Evolutionary conservation across 2,888 invertebrate genomes (phyloP).

Genomic region (Rhorus exstirpatorius): DNA sequence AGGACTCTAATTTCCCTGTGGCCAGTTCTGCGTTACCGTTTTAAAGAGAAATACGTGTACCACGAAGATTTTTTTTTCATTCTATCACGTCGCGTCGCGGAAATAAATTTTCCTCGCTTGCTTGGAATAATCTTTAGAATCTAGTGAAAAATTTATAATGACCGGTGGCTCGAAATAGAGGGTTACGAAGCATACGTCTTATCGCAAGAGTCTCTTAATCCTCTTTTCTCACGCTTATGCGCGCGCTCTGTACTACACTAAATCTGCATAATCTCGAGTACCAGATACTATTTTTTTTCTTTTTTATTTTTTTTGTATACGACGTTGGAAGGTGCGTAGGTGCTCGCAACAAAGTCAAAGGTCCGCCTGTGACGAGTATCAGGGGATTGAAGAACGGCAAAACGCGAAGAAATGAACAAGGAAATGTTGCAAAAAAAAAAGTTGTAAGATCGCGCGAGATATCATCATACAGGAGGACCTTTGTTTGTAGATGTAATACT

Average conservation of each 20-base stretch:
- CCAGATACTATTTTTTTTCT: background rate
- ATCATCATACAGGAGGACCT: slow-evolving; percentile 10
- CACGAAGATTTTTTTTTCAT: too few relatives aligned
- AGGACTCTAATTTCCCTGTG: too few relatives aligned
- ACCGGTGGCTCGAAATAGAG: slow-evolving; percentile 1
- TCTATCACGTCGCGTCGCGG: background rate
- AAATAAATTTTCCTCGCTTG: background rate
- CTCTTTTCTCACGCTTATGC: slow-evolving; percentile 62
- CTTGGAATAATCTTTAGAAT: slow-evolving; percentile 37
- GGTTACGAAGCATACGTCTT: slow-evolving; percentile 19
- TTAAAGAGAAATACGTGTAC: too few relatives aligned
- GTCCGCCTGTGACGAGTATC: slow-evolving; percentile 14
- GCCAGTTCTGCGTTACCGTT: too few relatives aligned
- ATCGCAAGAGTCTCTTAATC: slow-evolving; percentile 52
- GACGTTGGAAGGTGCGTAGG: slow-evolving; percentile 7
- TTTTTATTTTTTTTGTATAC: slow-evolving; percentile 4
- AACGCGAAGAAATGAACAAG: background rate
- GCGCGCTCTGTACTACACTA: slow-evolving; percentile 4
- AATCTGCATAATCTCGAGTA: slow-evolving; percentile 21
- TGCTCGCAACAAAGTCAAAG: slow-evolving; percentile 34
- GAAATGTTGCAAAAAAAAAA: background rate
- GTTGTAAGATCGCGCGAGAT: background rate
- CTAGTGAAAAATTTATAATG: slow-evolving; percentile 57
- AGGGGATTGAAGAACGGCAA: background rate
- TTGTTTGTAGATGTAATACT: slow-evolving; percentile 9